Base-by-base conservation (phyloP, 64 coral and sea anemone genomes). In the Trachythela sp. region DNA sequence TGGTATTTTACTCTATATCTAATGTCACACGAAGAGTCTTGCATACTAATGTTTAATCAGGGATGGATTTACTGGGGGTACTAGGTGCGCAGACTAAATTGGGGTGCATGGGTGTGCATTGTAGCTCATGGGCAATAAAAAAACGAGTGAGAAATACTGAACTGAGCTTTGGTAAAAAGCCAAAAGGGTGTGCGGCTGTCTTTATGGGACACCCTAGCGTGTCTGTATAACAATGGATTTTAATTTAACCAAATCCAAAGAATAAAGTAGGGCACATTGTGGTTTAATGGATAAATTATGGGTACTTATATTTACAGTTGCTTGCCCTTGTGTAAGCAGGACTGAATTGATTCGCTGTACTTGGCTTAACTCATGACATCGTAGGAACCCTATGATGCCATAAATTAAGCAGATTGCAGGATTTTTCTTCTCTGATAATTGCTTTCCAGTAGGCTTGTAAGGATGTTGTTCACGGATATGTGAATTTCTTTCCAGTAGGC, bases 371-470 rank as follows among this genome's bases (percentile, higher is more conserved):
- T 86, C 85, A 30, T 86, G 45, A 48, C 85, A 86, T 48, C 85
- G 0, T 34, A 51, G 34, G 48, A 86, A 86, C 85, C 48, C 24
- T 13, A 86, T 86, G 51, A 86, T 86, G 85, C 85, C 85, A 86
- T 86, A 86, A 45, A 86, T 41, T 86, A 86, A 86, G 45, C 42
- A 52, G 42, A 56, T 86, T n/a, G 85, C 85, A 86, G 85, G 42
- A 8, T 38, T 52, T 86, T 86, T 86, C 32, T 52, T 86, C 48
- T 52, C 51, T n/a, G 2, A n/a, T 22, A n/a, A 5, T 22, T 31
- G 30, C 18, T 7, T 68, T 68, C 6, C 59, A 68, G 30, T 22
- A 68, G 30, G 30, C 59, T 68, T n/a, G 20, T 6, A 2, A 68
- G 59, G 59, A 68, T 68, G 3, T 68, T 31, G 4, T 68, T 68